Conservation (phyloP, 2,888 invertebrate genomes). For the Pyrochroa serraticornis region DNA sequence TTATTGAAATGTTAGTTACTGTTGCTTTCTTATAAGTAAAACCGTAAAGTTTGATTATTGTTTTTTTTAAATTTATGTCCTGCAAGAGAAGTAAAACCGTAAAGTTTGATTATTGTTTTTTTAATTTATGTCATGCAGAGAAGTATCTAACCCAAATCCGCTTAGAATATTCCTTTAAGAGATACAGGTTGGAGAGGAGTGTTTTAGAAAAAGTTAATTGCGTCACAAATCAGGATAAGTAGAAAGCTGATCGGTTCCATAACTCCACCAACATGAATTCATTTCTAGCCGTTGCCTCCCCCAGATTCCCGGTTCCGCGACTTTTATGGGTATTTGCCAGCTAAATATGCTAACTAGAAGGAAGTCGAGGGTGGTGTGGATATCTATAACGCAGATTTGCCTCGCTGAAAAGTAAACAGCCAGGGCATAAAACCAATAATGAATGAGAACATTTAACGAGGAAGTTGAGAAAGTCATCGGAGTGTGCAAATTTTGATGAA, state of each 20-base stretch:
- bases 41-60: no score
- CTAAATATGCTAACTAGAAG: constrained; percentile 29
- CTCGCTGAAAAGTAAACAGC: constrained; percentile 35
- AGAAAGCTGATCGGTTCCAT: not conserved
- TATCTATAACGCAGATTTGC: constrained; percentile 23
- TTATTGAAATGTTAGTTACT: no score
- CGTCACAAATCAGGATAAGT: not conserved
- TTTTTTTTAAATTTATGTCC: no score
- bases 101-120: no score
- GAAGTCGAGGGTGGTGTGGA: constrained; percentile 26
- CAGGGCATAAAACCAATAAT: constrained; percentile 44
- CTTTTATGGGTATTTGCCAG: constrained; percentile 26
- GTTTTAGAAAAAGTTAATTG: not conserved
- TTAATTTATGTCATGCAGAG: no score
- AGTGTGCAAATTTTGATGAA: constrained; percentile 50
- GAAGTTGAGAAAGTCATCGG: constrained; percentile 45
- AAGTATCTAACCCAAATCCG: no score
- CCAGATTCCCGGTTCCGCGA: constrained; percentile 11
- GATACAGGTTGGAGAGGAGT: no score
- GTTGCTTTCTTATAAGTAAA: no score
- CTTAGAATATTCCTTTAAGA: no score
- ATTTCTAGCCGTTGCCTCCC: not conserved
- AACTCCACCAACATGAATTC: not conserved
- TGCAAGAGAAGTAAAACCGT: no score
- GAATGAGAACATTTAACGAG: constrained; percentile 44